Conservation (phyloP, 2,113 vertebrate species). For the Lagenorhynchus albirostris region DNA sequence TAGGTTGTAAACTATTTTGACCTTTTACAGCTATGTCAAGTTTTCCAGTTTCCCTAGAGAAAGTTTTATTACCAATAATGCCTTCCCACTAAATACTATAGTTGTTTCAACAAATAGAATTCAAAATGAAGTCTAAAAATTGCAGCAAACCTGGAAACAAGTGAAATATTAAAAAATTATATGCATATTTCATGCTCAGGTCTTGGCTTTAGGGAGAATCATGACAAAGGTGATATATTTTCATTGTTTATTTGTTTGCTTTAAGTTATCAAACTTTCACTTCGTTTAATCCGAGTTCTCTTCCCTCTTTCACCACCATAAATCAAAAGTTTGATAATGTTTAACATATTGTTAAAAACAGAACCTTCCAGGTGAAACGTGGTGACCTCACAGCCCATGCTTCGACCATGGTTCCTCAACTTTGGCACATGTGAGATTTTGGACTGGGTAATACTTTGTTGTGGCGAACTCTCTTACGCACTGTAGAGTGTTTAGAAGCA, state of each 20-base stretch:
- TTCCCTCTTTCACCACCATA: background rate
- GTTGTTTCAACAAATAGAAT: background rate
- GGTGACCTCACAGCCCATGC: background rate
- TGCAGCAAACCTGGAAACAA: background rate
- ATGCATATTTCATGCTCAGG: background rate
- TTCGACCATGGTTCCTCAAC: background rate
- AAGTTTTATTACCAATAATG: background rate
- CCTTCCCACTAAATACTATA: background rate
- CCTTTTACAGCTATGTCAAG: conserved; percentile 1
- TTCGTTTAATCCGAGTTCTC: background rate
- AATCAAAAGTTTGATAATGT: background rate
- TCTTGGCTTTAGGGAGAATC: background rate
- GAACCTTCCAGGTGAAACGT: background rate
- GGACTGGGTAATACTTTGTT: background rate
- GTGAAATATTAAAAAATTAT: background rate
- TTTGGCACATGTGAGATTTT: background rate
- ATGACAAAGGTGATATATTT: background rate
- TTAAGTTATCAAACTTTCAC: background rate
- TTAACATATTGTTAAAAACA: background rate
- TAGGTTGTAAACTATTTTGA: conserved; percentile 13
- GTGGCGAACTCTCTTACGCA: background rate
- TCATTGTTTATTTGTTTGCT: background rate
- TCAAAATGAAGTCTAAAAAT: background rate
- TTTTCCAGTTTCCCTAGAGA: background rate
- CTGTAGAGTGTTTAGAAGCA: background rate